phyloP scores from a whole-genome alignment of 2,113 vertebrate genomes.

The Empidonax traillii region DNA sequence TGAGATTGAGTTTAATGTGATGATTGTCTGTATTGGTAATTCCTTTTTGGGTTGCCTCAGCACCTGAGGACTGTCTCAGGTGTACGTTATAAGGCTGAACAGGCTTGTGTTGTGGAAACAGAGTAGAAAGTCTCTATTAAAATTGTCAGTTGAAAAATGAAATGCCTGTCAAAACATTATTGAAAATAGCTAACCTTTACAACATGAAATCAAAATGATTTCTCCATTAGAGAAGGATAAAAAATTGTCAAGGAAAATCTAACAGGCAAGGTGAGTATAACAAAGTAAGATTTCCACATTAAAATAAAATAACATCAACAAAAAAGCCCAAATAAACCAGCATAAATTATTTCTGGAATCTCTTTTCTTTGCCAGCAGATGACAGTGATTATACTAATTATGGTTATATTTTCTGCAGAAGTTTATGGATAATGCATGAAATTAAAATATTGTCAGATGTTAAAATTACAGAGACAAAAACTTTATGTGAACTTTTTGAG shows the following conservation, averaged over 20 bases:
- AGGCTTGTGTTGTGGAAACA: neutral
- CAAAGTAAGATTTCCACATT: neutral
- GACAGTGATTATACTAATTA: conserved; percentile 36
- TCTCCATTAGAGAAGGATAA: neutral
- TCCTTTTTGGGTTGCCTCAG: neutral
- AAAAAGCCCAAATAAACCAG: neutral
- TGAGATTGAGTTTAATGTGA: neutral
- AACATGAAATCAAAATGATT: neutral
- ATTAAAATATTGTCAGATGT: conserved; percentile 35
- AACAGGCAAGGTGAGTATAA: neutral
- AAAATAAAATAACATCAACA: neutral
- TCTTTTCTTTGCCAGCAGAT: conserved; percentile 13
- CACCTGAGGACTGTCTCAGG: neutral
- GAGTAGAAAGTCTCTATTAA: neutral
- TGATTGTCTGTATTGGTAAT: neutral
- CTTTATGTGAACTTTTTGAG: conserved; percentile 36
- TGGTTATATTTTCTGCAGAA: conserved; percentile 13
- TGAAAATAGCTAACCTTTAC: neutral
- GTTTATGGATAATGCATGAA: conserved; percentile 33
- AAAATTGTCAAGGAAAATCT: neutral
- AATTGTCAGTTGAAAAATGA: neutral
- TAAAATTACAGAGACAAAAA: conserved; percentile 25
- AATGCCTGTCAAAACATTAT: neutral
- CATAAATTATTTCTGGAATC: conserved; percentile 25
- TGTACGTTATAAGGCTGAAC: neutral